phyloP scores from a whole-genome alignment of 2,797 vertebrate species.

The Acipenser oxyrinchus region DNA sequence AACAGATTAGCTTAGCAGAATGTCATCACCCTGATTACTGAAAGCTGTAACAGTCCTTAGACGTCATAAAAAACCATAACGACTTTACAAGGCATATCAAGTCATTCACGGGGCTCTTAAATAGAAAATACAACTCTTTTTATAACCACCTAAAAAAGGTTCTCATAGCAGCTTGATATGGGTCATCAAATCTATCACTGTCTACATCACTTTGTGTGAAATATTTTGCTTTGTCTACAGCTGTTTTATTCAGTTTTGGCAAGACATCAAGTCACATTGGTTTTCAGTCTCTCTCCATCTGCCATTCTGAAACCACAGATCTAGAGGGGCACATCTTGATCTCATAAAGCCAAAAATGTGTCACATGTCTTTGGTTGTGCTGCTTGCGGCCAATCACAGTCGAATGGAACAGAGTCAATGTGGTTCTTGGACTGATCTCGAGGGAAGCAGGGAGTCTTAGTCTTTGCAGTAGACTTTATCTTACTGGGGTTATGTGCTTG shows the following conservation, averaged over 20 bases:
- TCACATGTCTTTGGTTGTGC: slow-evolving; percentile 11
- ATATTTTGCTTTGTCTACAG: slow-evolving; percentile 26
- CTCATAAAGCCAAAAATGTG: slow-evolving; percentile 29
- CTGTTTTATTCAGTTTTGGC: slow-evolving; percentile 37
- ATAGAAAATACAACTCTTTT: not conserved
- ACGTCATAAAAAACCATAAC: not conserved
- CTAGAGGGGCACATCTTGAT: slow-evolving; percentile 25
- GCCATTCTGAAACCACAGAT: slow-evolving; percentile 35
- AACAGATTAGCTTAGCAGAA: too few species aligned
- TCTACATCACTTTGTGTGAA: slow-evolving; percentile 1
- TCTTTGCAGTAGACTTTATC: not conserved
- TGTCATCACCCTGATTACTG: too few species aligned
- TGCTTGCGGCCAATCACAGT: slow-evolving; percentile 12
- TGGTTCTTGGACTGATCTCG: slow-evolving; percentile 13
- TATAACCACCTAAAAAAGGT: not conserved
- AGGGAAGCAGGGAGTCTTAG: slow-evolving; percentile 16
- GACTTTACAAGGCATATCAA: not conserved
- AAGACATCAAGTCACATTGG: slow-evolving; percentile 33
- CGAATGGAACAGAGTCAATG: slow-evolving; percentile 14
- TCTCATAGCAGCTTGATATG: not conserved
- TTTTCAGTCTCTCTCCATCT: slow-evolving; percentile 22
- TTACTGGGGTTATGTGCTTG: slow-evolving; percentile 28
- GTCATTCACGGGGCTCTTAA: not conserved
- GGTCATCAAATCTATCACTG: not conserved
- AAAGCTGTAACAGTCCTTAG: too few species aligned